Conservation (phyloP, 2,113 vertebrate genomes). For the Porphyrio hochstetteri region DNA sequence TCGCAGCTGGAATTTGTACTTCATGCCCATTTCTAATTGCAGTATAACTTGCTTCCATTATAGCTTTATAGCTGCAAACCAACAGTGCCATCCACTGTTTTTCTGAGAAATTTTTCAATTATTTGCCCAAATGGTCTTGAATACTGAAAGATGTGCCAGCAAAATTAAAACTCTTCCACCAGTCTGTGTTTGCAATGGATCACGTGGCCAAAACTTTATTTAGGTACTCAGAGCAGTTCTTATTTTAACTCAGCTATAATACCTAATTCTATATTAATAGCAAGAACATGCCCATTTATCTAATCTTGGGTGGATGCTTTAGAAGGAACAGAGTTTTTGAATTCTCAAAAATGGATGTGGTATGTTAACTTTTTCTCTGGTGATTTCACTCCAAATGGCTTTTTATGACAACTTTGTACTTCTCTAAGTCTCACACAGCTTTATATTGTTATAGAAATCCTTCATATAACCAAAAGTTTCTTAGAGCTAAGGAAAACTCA, state of each 20-base stretch:
- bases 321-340: background rate
- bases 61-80: slow-evolving; percentile 62
- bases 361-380: background rate
- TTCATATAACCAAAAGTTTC: slow-evolving; percentile 1
- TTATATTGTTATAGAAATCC: slow-evolving; percentile 3
- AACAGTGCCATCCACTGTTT: slow-evolving; percentile 72
- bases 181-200: background rate
- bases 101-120: slow-evolving; percentile 56
- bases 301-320: background rate
- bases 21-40: background rate
- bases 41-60: background rate
- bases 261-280: background rate
- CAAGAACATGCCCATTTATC: background rate
- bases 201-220: background rate
- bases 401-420: background rate
- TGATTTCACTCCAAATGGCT: background rate
- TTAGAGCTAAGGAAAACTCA: background rate
- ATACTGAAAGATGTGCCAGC: background rate
- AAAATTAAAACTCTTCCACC: background rate
- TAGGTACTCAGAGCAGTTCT: background rate
- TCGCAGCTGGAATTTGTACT: background rate
- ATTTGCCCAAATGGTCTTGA: slow-evolving; percentile 1
- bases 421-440: background rate
- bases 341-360: background rate
- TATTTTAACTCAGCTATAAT: background rate